Percentiles rank a stretch among this genome's conserved stretches.
phyloP scores from a whole-genome alignment of 2,797 vertebrate species.

The Microchirus variegatus region DNA sequence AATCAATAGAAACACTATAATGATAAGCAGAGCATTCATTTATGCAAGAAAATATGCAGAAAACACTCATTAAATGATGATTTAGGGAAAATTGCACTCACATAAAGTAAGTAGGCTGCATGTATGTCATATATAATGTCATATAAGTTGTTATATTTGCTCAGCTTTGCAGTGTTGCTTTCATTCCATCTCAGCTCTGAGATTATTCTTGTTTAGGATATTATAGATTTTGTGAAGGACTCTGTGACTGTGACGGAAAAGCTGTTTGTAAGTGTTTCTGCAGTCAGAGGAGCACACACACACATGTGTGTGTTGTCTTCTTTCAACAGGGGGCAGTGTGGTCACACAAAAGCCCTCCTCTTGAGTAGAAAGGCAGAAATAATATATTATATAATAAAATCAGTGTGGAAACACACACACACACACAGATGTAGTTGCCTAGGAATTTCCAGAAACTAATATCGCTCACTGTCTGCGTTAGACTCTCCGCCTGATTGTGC shows the following conservation, averaged over 20 bases:
- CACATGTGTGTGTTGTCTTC: neutral
- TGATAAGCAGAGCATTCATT: too few species aligned
- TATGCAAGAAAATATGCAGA: too few species aligned
- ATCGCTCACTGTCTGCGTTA: constrained; percentile 45
- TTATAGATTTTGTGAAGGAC: too few species aligned
- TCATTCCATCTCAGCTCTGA: too few species aligned
- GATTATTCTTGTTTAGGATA: too few species aligned
- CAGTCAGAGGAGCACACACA: neutral
- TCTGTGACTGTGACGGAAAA: neutral
- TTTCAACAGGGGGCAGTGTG: constrained; percentile 70
- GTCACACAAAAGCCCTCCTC: constrained; percentile 38
- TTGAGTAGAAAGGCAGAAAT: constrained; percentile 49
- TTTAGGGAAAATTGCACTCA: too few species aligned
- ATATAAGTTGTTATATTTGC: too few species aligned
- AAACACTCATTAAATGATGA: too few species aligned
- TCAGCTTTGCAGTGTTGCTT: too few species aligned
- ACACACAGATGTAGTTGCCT: constrained; percentile 44
- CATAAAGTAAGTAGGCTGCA: too few species aligned
- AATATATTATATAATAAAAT: constrained; percentile 70
- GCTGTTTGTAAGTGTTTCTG: neutral
- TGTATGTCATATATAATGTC: too few species aligned
- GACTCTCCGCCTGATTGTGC: constrained; percentile 42
- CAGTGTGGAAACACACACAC: constrained; percentile 55
- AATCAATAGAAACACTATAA: too few species aligned
- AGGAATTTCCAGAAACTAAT: constrained; percentile 68